These are phyloP conservation scores for Asteroscopus sphinx DNA, from an alignment of 2,888 invertebrate species.

Conservation along the genomic window DNA sequence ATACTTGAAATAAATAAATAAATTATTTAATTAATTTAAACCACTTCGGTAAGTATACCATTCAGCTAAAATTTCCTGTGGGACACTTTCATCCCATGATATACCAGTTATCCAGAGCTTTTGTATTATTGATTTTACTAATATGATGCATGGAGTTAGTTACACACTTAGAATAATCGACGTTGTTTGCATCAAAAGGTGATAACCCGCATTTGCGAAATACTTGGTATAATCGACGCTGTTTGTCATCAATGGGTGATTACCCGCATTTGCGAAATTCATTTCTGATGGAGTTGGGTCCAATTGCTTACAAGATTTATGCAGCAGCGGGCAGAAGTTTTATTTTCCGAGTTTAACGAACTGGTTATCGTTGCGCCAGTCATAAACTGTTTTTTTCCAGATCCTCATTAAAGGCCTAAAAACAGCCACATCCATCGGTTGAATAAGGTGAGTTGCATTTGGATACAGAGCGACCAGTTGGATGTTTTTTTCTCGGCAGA, in stretches of 20 bases:
- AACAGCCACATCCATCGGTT: conserved; percentile 39
- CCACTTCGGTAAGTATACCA: too few relatives aligned
- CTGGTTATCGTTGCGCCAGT: conserved; percentile 8
- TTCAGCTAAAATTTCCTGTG: too few relatives aligned
- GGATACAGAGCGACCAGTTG: conserved; percentile 28
- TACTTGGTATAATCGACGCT: conserved; percentile 1
- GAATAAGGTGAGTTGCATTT: conserved; percentile 33
- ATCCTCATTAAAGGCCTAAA: conserved; percentile 21
- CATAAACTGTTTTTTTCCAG: conserved; percentile 5
- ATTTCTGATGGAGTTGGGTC: conserved; percentile 3
- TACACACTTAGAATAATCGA: conserved; percentile 5
- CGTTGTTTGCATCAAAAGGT: conserved; percentile 4
- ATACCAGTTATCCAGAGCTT: too few relatives aligned
- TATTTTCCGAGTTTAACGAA: neutral
- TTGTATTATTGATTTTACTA: too few relatives aligned
- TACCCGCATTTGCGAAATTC: conserved; percentile 4
- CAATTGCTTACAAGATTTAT: conserved; percentile 2
- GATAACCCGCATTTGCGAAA: conserved; percentile 6
- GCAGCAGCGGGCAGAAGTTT: conserved; percentile 9
- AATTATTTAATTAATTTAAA: too few relatives aligned
- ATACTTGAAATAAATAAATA: too few relatives aligned
- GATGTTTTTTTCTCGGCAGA: conserved; percentile 36
- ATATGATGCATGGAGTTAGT: too few relatives aligned
- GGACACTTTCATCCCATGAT: too few relatives aligned
- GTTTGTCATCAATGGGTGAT: conserved; percentile 5